Conservation (phyloP, 2,797 vertebrate species). For the Pelodytes ibericus region DNA sequence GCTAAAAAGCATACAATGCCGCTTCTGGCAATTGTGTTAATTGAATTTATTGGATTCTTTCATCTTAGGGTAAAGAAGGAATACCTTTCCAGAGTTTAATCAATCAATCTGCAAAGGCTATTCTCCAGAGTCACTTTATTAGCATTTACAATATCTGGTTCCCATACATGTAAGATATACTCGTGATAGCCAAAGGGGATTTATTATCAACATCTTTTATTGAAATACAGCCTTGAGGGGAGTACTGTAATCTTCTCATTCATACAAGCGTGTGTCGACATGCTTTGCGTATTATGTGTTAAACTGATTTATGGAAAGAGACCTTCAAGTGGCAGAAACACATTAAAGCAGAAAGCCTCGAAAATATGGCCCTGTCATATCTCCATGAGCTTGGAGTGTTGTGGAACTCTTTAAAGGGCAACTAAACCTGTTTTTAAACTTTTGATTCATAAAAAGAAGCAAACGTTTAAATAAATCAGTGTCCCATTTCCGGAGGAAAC, state of each 20-base stretch:
- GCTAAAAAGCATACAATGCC: neutral
- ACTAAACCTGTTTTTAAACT: too few species aligned
- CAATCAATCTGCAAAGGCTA: neutral
- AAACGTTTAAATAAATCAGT: too few species aligned
- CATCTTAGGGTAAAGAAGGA: neutral
- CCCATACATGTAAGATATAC: neutral
- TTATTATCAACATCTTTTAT: neutral
- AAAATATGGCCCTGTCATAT: too few species aligned
- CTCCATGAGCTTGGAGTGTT: too few species aligned
- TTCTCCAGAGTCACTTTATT: neutral
- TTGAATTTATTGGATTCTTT: constrained; percentile 19
- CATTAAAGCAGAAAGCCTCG: too few species aligned
- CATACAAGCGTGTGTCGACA: too few species aligned
- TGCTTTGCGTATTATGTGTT: too few species aligned
- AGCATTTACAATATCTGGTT: neutral
- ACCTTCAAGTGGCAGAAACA: too few species aligned
- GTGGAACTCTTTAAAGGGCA: too few species aligned
- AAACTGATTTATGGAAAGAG: too few species aligned
- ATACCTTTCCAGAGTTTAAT: neutral
- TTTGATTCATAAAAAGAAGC: too few species aligned
- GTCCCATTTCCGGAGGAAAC: too few species aligned
- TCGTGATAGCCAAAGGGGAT: neutral
- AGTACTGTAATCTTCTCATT: neutral
- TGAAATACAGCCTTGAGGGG: neutral
- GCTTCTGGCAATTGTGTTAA: constrained; percentile 8